These are phyloP conservation scores for Exocentrus adspersus DNA, from an alignment of 2,888 invertebrate species.

Conservation along the genomic window DNA sequence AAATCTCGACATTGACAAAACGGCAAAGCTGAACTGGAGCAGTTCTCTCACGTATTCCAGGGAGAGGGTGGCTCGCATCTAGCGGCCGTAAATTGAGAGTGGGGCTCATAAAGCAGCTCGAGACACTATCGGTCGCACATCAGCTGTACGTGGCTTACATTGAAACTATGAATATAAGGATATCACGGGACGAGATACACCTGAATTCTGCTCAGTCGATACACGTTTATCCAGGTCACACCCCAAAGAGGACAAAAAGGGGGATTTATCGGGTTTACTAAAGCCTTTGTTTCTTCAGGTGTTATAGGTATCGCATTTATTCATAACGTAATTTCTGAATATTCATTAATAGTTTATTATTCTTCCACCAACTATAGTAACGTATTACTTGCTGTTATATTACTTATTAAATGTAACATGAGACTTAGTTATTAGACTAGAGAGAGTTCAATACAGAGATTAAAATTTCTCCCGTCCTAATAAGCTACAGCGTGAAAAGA, in stretches of 20 bases:
- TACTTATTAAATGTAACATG: too few species aligned
- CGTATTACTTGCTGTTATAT: too few species aligned
- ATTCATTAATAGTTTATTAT: too few species aligned
- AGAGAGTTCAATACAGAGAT: too few species aligned
- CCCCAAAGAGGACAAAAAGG: constrained; percentile 31
- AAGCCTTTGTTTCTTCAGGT: constrained; percentile 33
- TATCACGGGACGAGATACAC: constrained; percentile 38
- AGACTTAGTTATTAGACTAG: too few species aligned
- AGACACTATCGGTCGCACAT: constrained; percentile 63
- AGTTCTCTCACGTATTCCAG: constrained; percentile 59
- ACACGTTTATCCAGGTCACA: constrained; percentile 39
- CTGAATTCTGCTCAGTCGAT: constrained; percentile 36
- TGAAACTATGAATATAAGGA: constrained; percentile 58
- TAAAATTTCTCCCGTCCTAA: too few species aligned
- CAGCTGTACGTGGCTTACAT: constrained; percentile 62
- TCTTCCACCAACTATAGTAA: too few species aligned
- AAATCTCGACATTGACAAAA: constrained; percentile 55
- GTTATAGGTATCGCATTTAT: constrained; percentile 23
- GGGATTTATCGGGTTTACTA: constrained; percentile 34
- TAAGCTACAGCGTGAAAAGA: too few species aligned
- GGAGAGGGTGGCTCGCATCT: constrained; percentile 52
- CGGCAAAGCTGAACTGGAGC: constrained; percentile 52
- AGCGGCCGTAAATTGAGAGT: constrained; percentile 60
- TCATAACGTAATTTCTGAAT: too few species aligned
- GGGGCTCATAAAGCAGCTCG: constrained; percentile 61